Base-by-base conservation (phyloP, 2,113 vertebrate genomes). In the Macquaria ambigua region DNA sequence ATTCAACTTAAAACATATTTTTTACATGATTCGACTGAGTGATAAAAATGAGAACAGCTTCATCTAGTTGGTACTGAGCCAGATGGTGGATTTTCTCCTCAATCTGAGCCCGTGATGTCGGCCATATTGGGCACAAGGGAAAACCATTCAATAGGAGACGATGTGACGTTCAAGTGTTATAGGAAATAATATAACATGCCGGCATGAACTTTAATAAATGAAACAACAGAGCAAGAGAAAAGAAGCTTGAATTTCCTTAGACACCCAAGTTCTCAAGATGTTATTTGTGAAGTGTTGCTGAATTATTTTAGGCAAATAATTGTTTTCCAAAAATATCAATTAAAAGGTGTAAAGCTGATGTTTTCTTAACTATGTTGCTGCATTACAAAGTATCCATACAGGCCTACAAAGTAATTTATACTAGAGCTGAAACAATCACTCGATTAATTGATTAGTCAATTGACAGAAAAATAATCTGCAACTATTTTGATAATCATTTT, bases 51-150 rank as follows among this genome's bases (percentile, higher is more conserved):
- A 12, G 7, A 16, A 34, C 2, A 21, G n/a, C 9, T 52, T 14
- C 74, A 5, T 66, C 0, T 15, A 3, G 68, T 37, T 12, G 21
- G 34, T 50, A 12, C 3, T 0, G 37, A 63, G 28, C 25, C 74
- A 78, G 76, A 55, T 55, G 61, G 28, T 39, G 58, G 53, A 39
- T 79, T 62, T 39, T 74, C 25, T 61, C 59, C 25, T 61, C 67
- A 67, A 23, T 79, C 28, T 68, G 64, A 62, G 53, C 25, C 73
- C 41, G 15, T 28, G 37, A 83, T 63, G 91, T 88, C 93, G 86
- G 94, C 93, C 93, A 93, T 95, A 87, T 93, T 95, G 92, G 87
- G 8, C 84, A 48, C 87, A 75, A 82, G 82, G 91, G 93, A 86
- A 85, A 90, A 82, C 85, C 83, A 71, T 89, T 91, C 86, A 89